Evolutionary conservation across 37 sponge, comb jelly and placozoan species (phyloP).

Genomic region (Halichondria panicea): DNA sequence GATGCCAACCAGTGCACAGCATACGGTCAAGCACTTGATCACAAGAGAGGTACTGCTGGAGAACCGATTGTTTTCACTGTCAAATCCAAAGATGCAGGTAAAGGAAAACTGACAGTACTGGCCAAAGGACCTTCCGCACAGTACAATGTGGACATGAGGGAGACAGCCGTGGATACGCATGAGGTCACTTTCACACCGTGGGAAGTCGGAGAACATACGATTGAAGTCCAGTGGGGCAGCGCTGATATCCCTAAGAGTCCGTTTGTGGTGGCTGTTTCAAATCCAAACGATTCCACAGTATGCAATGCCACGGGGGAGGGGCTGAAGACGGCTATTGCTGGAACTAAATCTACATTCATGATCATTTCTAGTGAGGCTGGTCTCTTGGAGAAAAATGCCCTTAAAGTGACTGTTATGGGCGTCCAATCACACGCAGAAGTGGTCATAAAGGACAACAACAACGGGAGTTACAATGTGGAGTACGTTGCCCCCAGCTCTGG

Average conservation of each 20-base stretch:
- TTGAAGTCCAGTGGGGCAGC: constrained; percentile 70
- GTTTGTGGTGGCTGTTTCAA: constrained; percentile 33
- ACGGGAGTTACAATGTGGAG: constrained; percentile 72
- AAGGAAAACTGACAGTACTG: constrained; percentile 46
- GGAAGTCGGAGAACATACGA: constrained; percentile 72
- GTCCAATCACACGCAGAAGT: constrained; percentile 48
- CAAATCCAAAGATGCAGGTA: constrained; percentile 53
- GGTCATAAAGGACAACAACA: constrained; percentile 66
- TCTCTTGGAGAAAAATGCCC: constrained; percentile 47
- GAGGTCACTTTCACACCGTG: constrained; percentile 60
- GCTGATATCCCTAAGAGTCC: constrained; percentile 61
- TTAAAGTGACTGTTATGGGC: constrained; percentile 70
- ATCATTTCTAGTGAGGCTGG: constrained; percentile 67
- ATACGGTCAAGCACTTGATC: constrained; percentile 47
- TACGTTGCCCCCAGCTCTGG: constrained; percentile 69
- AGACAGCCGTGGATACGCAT: constrained; percentile 11
- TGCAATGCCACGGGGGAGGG: constrained; percentile 85
- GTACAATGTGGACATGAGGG: constrained; percentile 42
- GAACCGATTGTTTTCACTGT: constrained; percentile 67
- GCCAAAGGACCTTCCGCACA: constrained; percentile 59
- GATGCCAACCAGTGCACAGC: constrained; percentile 68
- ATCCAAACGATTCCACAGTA: constrained; percentile 17
- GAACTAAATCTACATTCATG: constrained; percentile 52
- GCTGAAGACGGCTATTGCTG: constrained; percentile 72
- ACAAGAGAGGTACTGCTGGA: constrained; percentile 63